Base-by-base conservation (phyloP, 2,113 vertebrate genomes). In the Camelus bactrianus region DNA sequence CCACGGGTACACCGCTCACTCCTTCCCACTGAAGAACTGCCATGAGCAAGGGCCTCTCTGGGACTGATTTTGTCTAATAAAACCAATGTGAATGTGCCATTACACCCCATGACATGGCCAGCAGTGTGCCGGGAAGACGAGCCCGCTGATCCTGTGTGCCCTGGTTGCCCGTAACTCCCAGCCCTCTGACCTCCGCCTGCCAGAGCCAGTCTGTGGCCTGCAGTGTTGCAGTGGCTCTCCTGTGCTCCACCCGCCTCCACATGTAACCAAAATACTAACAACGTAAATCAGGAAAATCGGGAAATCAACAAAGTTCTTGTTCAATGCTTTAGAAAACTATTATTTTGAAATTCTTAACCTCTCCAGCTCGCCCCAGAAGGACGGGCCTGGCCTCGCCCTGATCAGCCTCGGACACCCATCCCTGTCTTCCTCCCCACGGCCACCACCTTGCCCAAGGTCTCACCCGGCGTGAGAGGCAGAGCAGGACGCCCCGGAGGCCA, bases 321-420 rank as follows among this genome's bases (percentile, higher is more conserved):
- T 84, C 28, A 77, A 13, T 38, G 46, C 52, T 94, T 96, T 70
- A 86, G 67, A 64, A 95, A 96, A 56, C 5, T 6, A 69, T 73
- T 14, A 50, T 48, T 52, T 73, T 46, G 35, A 90, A 77, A 50
- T 50, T 52, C 26, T 92, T 93, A 83, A 19, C 38, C 75, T 83
- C 92, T 91, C 60, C 50, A 52, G 15, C 14, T 90, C 87, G 17
- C 62, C n/a, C 48, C 62, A 75, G 30, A 92, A 62, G 32, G 35
- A 30, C 62, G 6, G 79, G 26, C 32, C 72, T 85, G 24, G 17
- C 24, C 48, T 48, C 50, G 24, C 35, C 84, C 52, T 91, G 10
- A 79, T 14, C 52, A 26, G 6, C 48, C n/a, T 89, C 65, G 76
- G 64, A 52, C 10, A 54, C 1, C 28, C 17, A 22, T 58, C n/a